Base-by-base conservation (phyloP, 1,140 invertebrate genomes). In the Sitodiplosis mosellana region DNA sequence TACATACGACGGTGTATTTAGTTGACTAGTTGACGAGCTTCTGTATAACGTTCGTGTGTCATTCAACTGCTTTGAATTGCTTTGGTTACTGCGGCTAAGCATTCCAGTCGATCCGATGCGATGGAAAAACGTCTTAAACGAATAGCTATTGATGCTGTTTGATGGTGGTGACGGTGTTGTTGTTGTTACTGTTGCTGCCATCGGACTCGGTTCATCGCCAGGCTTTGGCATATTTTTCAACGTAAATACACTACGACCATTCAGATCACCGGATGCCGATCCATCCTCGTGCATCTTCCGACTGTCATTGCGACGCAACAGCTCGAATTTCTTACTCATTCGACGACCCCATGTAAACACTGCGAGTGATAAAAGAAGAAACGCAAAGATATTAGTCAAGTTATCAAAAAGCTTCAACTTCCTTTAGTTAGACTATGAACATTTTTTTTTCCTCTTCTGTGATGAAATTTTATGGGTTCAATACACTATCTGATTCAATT, bases 281-380 rank as follows among this genome's bases (percentile, higher is more conserved):
- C 60, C 49, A 49, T 63, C 60, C 15, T 57, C 58, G 53, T 55
- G 61, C 57, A 54, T 70, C 55, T 78, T 78, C 46, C 70, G 67
- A 14, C 10, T 33, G 49, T 81, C 77, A 22, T 71, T 68, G 54
- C 77, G 73, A 50, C 80, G 76, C 50, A 86, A 69, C 52, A 81
- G 74, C 56, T 85, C 82, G 56, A 86, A 69, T 59, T 83, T 84
- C 54, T 76, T 78, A 49, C 81, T 80, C 78, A 86, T 81, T 46
- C 75, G 71, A 47, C 79, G 75, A 55, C 82, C 79, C 83, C 83
- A 86, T 50, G 82, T 81, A 51, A 83, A 72, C 54, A 81, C 81
- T 81, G 70, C 46, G 71, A 69, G 37, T 48, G 49, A 52, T 49
- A 47, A 55, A 56, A 54, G 6, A 44, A 4, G 37, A 15, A 14